phyloP scores from a whole-genome alignment of 2,113 vertebrate species.

The Vimba vimba region DNA sequence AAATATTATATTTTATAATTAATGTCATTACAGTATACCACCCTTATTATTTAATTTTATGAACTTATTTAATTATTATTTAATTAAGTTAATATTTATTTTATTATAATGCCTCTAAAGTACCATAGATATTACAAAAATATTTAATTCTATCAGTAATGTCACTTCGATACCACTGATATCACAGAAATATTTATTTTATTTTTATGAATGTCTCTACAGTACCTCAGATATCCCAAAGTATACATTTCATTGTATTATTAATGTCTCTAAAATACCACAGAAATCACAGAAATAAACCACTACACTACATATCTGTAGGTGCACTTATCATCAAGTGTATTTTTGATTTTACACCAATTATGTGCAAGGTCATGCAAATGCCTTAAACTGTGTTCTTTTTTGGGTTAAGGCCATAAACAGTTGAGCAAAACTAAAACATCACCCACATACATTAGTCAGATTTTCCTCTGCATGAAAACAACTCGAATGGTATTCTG shows the following conservation, averaged over 20 bases:
- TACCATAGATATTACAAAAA: neutral
- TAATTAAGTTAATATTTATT: neutral
- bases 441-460: neutral
- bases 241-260: too few relatives aligned
- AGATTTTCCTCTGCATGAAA: neutral
- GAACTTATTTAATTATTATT: neutral
- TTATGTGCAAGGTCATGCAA: neutral
- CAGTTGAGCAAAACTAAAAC: neutral
- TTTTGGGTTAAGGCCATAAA: neutral
- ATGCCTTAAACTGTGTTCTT: too few relatives aligned
- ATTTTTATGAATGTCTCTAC: neutral
- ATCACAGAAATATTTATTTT: neutral
- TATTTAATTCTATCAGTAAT: neutral
- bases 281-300: too few relatives aligned
- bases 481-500: neutral
- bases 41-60: too few relatives aligned
- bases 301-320: too few relatives aligned
- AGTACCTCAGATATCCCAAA: too few relatives aligned
- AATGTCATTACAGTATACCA: neutral
- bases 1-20: neutral
- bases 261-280: too few relatives aligned
- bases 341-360: too few relatives aligned
- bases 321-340: too few relatives aligned
- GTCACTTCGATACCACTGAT: neutral
- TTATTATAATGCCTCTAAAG: neutral